Conservation (phyloP, 2,113 vertebrate species). For the Elaphurus davidianus region DNA sequence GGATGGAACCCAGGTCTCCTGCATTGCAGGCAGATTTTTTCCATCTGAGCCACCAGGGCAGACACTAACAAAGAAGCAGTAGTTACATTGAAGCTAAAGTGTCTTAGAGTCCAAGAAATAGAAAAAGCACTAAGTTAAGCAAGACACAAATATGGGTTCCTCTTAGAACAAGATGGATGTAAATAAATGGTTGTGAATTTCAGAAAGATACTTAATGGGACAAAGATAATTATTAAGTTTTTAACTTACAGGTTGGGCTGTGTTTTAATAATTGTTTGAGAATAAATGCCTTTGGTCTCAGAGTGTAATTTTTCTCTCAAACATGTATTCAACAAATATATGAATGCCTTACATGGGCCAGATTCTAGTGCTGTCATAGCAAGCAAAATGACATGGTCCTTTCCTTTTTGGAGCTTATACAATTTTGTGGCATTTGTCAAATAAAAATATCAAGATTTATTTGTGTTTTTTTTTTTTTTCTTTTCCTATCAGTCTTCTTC, state of each 20-base stretch:
- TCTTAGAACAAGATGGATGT: neutral
- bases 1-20: neutral
- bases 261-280: conserved; percentile 12
- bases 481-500: neutral
- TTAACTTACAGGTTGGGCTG: neutral
- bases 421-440: neutral
- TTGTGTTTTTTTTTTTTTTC: neutral
- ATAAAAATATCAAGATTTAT: neutral
- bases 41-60: neutral
- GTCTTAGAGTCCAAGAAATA: neutral
- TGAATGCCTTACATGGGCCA: neutral
- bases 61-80: neutral
- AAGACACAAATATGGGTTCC: neutral
- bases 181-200: conserved; percentile 13
- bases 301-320: neutral
- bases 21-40: neutral
- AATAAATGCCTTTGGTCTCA: neutral
- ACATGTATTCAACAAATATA: neutral
- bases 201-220: neutral
- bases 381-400: neutral
- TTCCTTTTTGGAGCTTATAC: neutral
- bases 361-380: neutral
- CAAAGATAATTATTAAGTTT: conserved; percentile 27
- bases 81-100: neutral
- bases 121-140: neutral